These are phyloP conservation scores for Stomatorhinus walkeri DNA, from an alignment of 2,797 vertebrate genomes.

Conservation along the genomic window DNA sequence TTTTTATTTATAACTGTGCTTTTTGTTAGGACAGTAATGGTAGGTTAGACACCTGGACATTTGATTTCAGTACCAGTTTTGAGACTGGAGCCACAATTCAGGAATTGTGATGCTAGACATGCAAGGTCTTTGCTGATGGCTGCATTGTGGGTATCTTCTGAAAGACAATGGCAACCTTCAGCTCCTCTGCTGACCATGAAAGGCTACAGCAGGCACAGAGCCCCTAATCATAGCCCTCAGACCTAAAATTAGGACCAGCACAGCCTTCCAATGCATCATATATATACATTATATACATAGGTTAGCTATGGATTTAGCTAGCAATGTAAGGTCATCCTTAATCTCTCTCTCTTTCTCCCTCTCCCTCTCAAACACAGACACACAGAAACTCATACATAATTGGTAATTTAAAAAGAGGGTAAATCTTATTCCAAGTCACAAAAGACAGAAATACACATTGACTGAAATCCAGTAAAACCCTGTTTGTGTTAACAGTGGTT, in stretches of 20 bases:
- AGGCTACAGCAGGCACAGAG: not conserved
- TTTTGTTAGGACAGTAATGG: not conserved
- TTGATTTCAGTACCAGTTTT: not conserved
- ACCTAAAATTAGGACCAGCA: not conserved
- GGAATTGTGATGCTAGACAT: not conserved
- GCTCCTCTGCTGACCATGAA: not conserved
- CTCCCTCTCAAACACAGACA: not conserved
- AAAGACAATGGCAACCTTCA: slow-evolving; percentile 18
- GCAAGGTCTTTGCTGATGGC: not conserved
- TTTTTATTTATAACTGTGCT: not conserved
- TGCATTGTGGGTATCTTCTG: slow-evolving; percentile 10
- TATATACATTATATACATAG: not conserved
- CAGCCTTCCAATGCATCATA: not conserved
- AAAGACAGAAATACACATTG: not conserved
- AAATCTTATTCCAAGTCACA: not conserved
- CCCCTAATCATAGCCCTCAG: slow-evolving; percentile 17
- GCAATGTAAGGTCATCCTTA: not conserved
- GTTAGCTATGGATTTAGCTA: not conserved
- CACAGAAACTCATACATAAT: not conserved
- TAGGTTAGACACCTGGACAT: not conserved
- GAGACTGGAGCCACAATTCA: not conserved
- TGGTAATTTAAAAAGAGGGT: not conserved
- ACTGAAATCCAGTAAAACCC: not conserved
- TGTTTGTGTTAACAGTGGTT: not conserved
- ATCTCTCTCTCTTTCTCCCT: not conserved